Percentiles rank a stretch among this genome's conserved stretches.
Evolutionary conservation across 2,888 invertebrate genomes (phyloP).

Genomic region (Hyposoter dolosus): DNA sequence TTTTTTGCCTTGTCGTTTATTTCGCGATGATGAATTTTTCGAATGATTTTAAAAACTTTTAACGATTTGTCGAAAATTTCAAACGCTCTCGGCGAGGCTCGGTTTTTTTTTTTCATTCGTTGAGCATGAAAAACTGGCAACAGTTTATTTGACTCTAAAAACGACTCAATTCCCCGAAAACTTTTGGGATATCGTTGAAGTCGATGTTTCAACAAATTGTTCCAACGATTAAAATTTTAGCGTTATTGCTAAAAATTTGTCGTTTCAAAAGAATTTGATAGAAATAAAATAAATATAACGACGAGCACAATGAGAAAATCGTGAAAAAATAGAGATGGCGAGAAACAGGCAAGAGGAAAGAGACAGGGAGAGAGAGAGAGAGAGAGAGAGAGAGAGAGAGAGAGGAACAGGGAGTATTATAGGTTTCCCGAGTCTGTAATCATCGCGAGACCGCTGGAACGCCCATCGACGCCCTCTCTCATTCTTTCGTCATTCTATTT

Average conservation of each 20-base stretch:
- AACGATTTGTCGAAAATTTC: neutral
- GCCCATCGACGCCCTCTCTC: slow-evolving; percentile 84
- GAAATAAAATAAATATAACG: neutral
- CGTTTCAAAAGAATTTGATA: neutral
- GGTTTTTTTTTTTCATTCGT: neutral
- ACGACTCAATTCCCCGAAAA: neutral
- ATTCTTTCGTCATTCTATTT: slow-evolving; percentile 74
- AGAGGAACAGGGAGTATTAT: slow-evolving; percentile 83
- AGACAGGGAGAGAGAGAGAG: slow-evolving; percentile 69
- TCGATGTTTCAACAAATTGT: neutral
- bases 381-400: slow-evolving; percentile 74
- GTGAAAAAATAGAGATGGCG: neutral
- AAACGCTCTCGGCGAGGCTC: too few species aligned
- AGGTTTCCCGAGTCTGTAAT: slow-evolving; percentile 83
- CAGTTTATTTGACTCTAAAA: too few species aligned
- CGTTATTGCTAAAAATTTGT: neutral
- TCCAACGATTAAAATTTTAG: neutral
- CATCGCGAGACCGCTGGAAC: slow-evolving; percentile 84
- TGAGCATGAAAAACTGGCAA: neutral
- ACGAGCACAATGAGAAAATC: slow-evolving; percentile 9
- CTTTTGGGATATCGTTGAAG: neutral
- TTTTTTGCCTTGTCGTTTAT: neutral
- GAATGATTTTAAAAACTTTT: neutral
- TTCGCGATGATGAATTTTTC: neutral
- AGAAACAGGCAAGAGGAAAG: neutral